Conservation (phyloP, 2,888 invertebrate species). For the Cephus pulcher region DNA sequence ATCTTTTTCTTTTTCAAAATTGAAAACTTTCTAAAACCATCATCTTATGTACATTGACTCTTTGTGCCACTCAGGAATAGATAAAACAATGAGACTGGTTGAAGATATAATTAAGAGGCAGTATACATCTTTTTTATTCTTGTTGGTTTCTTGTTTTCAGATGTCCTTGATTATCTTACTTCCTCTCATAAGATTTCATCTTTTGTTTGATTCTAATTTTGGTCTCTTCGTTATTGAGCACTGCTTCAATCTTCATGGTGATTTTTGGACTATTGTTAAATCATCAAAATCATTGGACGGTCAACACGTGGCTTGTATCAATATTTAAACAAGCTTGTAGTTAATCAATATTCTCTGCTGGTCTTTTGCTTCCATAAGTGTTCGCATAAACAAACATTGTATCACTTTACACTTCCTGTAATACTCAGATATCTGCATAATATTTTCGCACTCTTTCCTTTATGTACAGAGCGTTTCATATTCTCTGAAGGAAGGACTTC, state of each 20-base stretch:
- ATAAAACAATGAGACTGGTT: background rate
- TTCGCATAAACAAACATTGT: background rate
- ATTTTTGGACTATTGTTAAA: background rate
- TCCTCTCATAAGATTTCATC: background rate
- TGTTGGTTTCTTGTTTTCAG: background rate
- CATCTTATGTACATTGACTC: slow-evolving; percentile 8
- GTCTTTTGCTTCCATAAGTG: background rate
- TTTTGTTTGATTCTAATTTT: background rate
- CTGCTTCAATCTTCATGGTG: background rate
- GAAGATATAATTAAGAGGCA: background rate
- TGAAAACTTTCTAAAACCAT: slow-evolving; percentile 36
- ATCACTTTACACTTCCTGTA: background rate
- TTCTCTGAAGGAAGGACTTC: background rate
- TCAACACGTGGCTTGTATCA: background rate
- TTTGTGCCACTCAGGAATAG: background rate
- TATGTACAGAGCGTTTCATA: background rate
- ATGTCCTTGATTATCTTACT: background rate
- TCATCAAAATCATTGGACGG: background rate
- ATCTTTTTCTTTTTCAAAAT: slow-evolving; percentile 22
- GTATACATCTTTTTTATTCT: background rate
- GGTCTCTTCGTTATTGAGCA: background rate
- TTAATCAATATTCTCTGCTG: background rate
- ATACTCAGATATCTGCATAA: background rate
- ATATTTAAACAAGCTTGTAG: background rate
- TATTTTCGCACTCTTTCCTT: background rate